Conservation (phyloP, 64 coral and sea anemone genomes). For the Porites australiensis region DNA sequence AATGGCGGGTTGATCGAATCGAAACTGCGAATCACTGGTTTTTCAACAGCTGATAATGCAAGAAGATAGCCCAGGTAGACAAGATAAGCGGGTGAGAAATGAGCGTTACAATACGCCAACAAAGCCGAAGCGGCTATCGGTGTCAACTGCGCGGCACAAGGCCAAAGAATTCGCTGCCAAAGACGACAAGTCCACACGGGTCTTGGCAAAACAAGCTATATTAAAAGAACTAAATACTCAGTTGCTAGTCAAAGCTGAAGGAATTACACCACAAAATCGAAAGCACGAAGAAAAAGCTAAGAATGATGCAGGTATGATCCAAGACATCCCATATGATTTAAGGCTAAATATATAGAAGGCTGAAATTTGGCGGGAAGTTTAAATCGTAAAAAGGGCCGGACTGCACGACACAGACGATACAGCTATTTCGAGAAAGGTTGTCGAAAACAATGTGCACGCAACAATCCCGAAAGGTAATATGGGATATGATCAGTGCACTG, state of each 20-base stretch:
- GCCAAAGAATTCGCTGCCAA: conserved; percentile 67
- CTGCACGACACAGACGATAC: too few relatives aligned
- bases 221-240: conserved; percentile 59
- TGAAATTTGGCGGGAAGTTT: conserved; percentile 44
- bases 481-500: too few relatives aligned
- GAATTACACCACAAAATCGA: conserved; percentile 29
- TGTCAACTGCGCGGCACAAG: conserved; percentile 43
- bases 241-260: conserved; percentile 39
- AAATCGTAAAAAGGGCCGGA: not conserved
- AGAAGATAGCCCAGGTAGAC: conserved; percentile 43
- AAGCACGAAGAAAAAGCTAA: not conserved
- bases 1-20: not conserved
- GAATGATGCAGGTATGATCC: not conserved
- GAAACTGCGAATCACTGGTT: too few relatives aligned
- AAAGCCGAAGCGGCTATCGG: conserved; percentile 54
- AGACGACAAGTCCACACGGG: conserved; percentile 66
- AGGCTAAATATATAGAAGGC: not conserved
- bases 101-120: conserved; percentile 59
- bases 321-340: not conserved
- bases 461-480: too few relatives aligned
- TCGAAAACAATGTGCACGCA: too few relatives aligned
- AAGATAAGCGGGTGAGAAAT: conserved; percentile 4
- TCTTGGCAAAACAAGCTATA: conserved; percentile 70
- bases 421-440: too few relatives aligned
- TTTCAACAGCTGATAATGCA: conserved; percentile 32